Evolutionary conservation across 64 coral and sea anemone genomes (phyloP), one percentile per base, ranked within the genome.

Genomic region (Orbicella faveolata): DNA sequence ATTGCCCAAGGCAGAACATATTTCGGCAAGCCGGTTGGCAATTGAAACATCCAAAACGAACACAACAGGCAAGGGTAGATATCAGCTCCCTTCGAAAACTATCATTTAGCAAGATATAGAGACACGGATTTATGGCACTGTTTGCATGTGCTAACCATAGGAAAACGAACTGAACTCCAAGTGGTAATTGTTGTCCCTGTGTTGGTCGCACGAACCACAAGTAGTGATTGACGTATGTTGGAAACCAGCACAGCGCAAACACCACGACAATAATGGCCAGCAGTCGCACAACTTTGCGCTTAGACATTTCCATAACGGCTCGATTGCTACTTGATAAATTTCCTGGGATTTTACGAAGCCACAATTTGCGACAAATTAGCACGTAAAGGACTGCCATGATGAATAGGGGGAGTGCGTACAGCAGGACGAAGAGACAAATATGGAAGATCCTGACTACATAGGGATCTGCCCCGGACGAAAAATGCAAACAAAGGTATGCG

Each of bases 331-430:
- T 52, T 6, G 91, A 88, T 3, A 63, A 23, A 33, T 88, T 93
- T 69, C 91, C 85, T 19, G 91, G 91, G 72, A 93, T 93, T 59
- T 93, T 82, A 35, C 91, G 83, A n/a, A 88, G 52, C 91, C 91
- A 93, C 30, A 93, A 59, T 30, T 93, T 93, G 20, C 87, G 63
- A 17, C 86, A 80, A 23, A 93, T 93, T 19, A 93, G 36, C 5
- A 61, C 13, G 51, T 93, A 88, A 55, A 82, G 87, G 1, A 75
- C 5, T 17, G 10, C 36, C 55, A 87, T 75, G 1, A 83, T 3
- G 2, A 34, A 55, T 21, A 93, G 53, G 17, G 92, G 92, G 2
- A 89, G 52, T 21, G 86, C 92, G 59, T 93, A 89, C 7, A 83
- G 44, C 6, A 83, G 15, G 37, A 75, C 61, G 52, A 93, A 93